These are phyloP conservation scores for Drosophila obscura DNA, from an alignment of 1,140 invertebrate species.

Conservation along the genomic window DNA sequence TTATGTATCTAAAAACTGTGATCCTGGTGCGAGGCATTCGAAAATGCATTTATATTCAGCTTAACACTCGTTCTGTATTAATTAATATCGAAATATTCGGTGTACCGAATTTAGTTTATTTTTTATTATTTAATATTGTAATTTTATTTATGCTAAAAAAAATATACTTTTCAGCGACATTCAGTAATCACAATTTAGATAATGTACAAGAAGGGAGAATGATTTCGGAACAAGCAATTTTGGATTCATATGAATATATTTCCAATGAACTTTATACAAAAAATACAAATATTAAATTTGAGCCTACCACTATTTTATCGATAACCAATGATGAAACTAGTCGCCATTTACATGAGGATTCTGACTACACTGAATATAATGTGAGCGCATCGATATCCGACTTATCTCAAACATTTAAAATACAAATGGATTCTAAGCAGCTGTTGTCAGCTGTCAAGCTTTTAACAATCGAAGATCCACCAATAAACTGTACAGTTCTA, in stretches of 20 bases:
- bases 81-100: no score
- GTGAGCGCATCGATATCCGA: constrained; percentile 15
- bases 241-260: constrained; percentile 41
- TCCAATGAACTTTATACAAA: constrained; percentile 44
- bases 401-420: constrained; percentile 85
- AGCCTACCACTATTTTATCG: constrained; percentile 15
- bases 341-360: constrained; percentile 45
- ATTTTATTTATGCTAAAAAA: neutral
- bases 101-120: neutral
- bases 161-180: constrained; percentile 88
- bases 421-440: constrained; percentile 90
- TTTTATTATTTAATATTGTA: neutral
- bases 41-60: no score
- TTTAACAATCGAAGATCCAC: constrained; percentile 76
- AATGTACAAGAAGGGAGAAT: constrained; percentile 23
- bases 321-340: constrained; percentile 48
- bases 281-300: constrained; percentile 46
- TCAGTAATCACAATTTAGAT: constrained; percentile 89
- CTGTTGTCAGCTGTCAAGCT: constrained; percentile 89
- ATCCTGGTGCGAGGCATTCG: no score
- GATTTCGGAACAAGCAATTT: constrained; percentile 29
- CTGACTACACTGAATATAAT: constrained; percentile 45
- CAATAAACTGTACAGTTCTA: constrained; percentile 82
- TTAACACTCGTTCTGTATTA: no score
- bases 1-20: no score